These are phyloP conservation scores for Sicus ferrugineus DNA, from an alignment of 2,888 invertebrate species.

Conservation along the genomic window DNA sequence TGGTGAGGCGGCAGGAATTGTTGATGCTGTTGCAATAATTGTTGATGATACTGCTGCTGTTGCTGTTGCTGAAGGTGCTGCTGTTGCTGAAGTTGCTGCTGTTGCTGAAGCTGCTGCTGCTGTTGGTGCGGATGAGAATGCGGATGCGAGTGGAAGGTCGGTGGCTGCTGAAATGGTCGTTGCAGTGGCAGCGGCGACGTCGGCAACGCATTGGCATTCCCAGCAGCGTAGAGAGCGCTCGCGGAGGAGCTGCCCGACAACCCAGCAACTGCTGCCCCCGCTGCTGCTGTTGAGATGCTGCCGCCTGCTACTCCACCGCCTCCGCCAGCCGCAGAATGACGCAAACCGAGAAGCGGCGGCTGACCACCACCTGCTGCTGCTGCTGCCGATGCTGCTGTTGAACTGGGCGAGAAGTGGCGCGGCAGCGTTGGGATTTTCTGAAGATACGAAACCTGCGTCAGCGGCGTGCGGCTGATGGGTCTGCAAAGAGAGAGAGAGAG, in stretches of 20 bases:
- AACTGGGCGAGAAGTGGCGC: conserved; percentile 59
- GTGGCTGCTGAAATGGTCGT: conserved; percentile 52
- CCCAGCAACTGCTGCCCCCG: conserved; percentile 36
- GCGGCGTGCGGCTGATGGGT: conserved; percentile 62
- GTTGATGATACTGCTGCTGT: conserved; percentile 47
- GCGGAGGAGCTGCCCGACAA: conserved; percentile 61
- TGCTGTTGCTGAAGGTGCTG: conserved; percentile 48
- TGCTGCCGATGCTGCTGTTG: conserved; percentile 37
- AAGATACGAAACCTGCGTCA: conserved; percentile 61
- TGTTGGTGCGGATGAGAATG: conserved; percentile 40
- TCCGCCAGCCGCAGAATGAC: conserved; percentile 38
- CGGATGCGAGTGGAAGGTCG: conserved; percentile 20
- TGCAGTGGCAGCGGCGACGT: conserved; percentile 62
- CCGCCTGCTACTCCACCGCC: conserved; percentile 22
- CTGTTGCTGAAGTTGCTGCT: conserved; percentile 46
- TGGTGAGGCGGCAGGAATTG: conserved; percentile 55
- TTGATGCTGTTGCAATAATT: conserved; percentile 38
- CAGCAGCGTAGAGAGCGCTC: conserved; percentile 55
- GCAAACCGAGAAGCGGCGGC: conserved; percentile 36
- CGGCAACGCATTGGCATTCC: conserved; percentile 54
- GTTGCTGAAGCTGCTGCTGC: conserved; percentile 43
- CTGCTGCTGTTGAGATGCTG: conserved; percentile 18
- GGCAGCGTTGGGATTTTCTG: conserved; percentile 62
- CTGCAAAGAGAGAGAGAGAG: conserved; percentile 45
- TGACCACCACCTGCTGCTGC: conserved; percentile 35